Conservation (phyloP, 1,140 invertebrate genomes). For the Sipha flava region DNA sequence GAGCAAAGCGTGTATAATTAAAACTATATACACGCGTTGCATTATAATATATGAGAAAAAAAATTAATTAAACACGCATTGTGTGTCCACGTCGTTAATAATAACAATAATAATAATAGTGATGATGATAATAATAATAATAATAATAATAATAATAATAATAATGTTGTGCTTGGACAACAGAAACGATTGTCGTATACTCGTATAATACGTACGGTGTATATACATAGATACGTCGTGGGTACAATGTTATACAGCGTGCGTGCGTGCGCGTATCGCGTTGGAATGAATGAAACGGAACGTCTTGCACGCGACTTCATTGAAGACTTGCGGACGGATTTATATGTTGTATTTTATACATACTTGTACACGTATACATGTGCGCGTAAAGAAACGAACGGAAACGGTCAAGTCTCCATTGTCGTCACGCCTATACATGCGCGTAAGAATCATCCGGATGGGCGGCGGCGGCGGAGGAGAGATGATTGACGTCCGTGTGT, state of each 20-base stretch:
- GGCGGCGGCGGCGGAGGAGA: too few relatives aligned
- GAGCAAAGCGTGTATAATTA: slow-evolving; percentile 1
- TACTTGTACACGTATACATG: too few relatives aligned
- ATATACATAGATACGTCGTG: too few relatives aligned
- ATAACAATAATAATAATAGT: background rate
- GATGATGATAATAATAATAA: background rate
- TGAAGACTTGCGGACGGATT: too few relatives aligned
- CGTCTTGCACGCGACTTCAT: background rate
- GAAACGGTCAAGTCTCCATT: background rate
- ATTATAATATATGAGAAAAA: background rate
- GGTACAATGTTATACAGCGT: too few relatives aligned
- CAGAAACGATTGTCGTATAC: too few relatives aligned
- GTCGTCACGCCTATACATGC: background rate
- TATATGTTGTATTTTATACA: too few relatives aligned
- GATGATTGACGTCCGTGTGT: too few relatives aligned
- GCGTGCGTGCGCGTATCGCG: background rate
- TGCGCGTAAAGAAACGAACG: background rate
- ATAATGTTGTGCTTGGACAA: background rate
- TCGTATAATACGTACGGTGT: too few relatives aligned
- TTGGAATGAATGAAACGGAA: background rate
- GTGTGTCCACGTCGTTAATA: background rate
- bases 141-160: background rate
- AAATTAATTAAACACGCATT: slow-evolving; percentile 10
- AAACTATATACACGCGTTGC: background rate
- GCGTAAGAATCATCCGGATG: too few relatives aligned